These are phyloP conservation scores for Trachymyrmex cornetzi DNA, from an alignment of 1,140 invertebrate species.

Conservation along the genomic window DNA sequence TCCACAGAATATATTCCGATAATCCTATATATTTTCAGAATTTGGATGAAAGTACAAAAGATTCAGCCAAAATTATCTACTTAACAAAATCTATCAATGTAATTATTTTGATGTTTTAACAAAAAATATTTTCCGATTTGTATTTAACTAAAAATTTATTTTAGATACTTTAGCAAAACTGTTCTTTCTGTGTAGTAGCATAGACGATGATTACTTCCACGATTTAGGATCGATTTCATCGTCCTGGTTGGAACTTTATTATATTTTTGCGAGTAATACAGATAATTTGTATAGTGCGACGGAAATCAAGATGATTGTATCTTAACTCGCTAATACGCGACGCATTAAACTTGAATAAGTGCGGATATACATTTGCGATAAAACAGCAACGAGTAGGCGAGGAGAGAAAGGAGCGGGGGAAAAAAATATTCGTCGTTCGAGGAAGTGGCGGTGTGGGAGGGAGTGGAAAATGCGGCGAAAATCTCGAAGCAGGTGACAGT, in stretches of 20 bases:
- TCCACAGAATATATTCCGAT: no score
- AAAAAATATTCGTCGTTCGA: not conserved
- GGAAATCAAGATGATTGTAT: not conserved
- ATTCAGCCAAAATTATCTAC: no score
- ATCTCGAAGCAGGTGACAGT: conserved; percentile 58
- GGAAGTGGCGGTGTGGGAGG: not conserved
- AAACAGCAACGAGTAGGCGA: not conserved
- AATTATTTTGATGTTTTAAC: no score
- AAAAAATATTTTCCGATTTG: no score
- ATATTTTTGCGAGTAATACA: not conserved
- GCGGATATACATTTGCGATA: conserved; percentile 23
- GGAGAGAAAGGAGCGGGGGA: no score
- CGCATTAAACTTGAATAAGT: conserved; percentile 11
- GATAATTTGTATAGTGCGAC: not conserved
- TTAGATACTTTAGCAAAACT: no score
- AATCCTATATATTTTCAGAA: no score
- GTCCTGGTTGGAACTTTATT: not conserved
- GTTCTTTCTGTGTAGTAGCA: not conserved
- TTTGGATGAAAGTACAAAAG: no score
- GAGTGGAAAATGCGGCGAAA: conserved; percentile 9
- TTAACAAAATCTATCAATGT: no score
- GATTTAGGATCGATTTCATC: not conserved
- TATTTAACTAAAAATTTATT: no score
- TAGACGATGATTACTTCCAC: not conserved
- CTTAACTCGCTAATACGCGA: not conserved